Evolutionary conservation across 2,888 invertebrate genomes (phyloP).

Genomic region (Mamestra brassicae): DNA sequence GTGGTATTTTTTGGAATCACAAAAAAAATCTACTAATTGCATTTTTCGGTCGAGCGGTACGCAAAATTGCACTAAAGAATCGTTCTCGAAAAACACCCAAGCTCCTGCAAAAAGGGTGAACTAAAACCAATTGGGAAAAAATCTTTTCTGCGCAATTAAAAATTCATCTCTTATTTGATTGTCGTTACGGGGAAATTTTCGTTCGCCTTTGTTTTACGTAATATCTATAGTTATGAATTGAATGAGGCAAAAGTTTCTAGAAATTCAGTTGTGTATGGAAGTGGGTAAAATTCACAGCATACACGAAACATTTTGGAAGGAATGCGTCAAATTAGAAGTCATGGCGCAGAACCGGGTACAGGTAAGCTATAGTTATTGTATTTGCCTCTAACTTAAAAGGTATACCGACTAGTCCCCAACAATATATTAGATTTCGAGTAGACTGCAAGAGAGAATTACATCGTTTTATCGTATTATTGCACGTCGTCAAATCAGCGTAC

Average conservation of each 20-base stretch:
- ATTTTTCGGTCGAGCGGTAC: too few species aligned
- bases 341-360: neutral
- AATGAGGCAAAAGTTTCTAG: neutral
- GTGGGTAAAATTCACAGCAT: neutral
- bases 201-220: neutral
- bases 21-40: too few species aligned
- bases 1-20: neutral
- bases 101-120: neutral
- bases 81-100: too few species aligned
- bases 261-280: neutral
- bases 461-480: neutral
- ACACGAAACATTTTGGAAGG: neutral
- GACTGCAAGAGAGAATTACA: slow-evolving; percentile 1
- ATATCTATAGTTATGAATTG: neutral
- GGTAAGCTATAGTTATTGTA: neutral
- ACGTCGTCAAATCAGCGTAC: slow-evolving; percentile 1
- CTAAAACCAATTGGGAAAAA: neutral
- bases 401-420: neutral
- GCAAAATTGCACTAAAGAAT: too few species aligned
- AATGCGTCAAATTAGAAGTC: neutral
- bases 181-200: neutral
- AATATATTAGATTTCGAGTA: neutral
- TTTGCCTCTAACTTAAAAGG: neutral
- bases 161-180: neutral
- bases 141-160: too few species aligned